phyloP scores from a whole-genome alignment of 2,797 vertebrate genomes.

The Pseudochirops cupreus region DNA sequence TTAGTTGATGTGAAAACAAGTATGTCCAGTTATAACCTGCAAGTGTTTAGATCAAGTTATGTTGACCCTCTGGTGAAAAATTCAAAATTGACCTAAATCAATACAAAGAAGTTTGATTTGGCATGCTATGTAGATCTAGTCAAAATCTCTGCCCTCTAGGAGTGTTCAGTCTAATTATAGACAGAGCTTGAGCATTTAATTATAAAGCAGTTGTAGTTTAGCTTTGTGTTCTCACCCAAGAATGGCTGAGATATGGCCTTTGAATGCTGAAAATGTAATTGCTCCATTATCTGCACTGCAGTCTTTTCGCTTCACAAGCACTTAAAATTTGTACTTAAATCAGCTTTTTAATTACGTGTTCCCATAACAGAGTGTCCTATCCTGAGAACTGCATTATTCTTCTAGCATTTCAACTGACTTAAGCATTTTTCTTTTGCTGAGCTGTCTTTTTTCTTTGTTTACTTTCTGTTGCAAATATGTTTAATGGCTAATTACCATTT shows the following conservation, averaged over 20 bases:
- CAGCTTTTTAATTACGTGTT: conserved; percentile 80
- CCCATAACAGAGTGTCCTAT: conserved; percentile 73
- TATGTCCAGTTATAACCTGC: neutral
- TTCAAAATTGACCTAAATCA: neutral
- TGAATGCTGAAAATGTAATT: conserved; percentile 77
- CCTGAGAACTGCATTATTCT: conserved; percentile 77
- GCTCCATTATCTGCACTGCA: conserved; percentile 70
- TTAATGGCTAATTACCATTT: conserved; percentile 82
- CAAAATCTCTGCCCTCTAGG: neutral
- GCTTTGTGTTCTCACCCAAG: conserved; percentile 40
- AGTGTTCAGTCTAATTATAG: neutral
- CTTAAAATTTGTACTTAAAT: conserved; percentile 78
- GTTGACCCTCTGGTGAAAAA: neutral
- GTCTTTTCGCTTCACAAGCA: conserved; percentile 71
- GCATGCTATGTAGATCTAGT: neutral
- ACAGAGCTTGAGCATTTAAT: neutral
- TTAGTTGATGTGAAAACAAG: neutral
- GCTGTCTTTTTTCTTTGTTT: conserved; percentile 73
- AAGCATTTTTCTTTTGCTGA: conserved; percentile 81
- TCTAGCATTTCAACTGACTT: conserved; percentile 75
- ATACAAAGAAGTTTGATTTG: neutral
- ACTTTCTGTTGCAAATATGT: conserved; percentile 77
- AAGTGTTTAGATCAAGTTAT: neutral
- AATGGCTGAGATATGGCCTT: conserved; percentile 48
- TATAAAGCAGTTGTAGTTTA: conserved; percentile 38